Evolutionary conservation across 2,113 vertebrate genomes (phyloP).

Genomic region (Sphyrna mokarran): DNA sequence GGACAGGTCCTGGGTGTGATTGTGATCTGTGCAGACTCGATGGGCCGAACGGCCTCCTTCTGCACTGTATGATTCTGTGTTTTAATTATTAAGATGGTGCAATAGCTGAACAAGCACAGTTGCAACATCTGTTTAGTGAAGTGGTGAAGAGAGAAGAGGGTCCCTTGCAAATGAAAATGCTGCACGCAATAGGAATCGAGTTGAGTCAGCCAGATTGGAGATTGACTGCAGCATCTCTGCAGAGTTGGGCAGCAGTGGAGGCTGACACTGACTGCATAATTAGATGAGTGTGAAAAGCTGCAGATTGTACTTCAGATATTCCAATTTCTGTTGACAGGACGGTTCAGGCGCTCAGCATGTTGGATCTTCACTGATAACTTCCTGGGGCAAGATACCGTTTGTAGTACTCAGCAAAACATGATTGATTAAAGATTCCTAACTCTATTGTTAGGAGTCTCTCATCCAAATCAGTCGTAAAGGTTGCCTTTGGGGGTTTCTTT

Average conservation of each 20-base stretch:
- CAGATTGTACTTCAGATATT: neutral
- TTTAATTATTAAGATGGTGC: neutral
- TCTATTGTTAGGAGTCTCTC: neutral
- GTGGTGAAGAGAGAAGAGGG: neutral
- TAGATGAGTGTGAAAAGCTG: neutral
- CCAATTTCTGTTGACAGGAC: neutral
- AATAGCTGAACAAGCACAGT: neutral
- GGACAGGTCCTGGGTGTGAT: no score
- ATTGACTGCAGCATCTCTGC: neutral
- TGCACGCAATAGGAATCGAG: neutral
- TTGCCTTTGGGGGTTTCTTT: neutral
- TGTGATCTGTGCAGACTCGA: no score
- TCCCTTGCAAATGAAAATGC: neutral
- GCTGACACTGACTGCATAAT: neutral
- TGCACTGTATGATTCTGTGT: neutral
- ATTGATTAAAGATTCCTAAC: neutral
- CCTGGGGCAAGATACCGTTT: neutral
- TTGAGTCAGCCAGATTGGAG: neutral
- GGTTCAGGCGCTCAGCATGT: neutral
- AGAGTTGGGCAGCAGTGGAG: neutral
- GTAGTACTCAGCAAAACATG: neutral
- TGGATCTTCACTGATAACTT: neutral
- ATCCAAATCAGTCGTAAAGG: neutral
- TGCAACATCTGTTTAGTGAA: neutral
- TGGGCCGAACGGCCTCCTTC: no score